Percentiles rank a stretch among this genome's conserved stretches.
Conservation (phyloP, 35 echinoderm and acorn worm genomes). For the Apostichopus japonicus region DNA sequence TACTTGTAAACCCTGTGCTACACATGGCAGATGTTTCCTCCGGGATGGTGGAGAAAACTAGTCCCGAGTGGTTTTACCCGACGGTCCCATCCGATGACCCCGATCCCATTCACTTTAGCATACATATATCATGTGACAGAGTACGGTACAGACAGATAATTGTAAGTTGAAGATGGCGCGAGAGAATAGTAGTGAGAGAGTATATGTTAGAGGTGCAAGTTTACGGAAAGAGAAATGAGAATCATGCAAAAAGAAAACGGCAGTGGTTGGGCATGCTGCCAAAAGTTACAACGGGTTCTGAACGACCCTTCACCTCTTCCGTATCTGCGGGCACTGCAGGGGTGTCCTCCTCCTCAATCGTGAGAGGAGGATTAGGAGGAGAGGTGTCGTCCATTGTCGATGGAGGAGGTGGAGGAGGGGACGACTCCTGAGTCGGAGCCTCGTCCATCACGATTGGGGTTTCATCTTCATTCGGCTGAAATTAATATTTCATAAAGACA, state of each 20-base stretch:
- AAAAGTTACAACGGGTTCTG: conserved; percentile 9
- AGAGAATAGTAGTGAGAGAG: background rate
- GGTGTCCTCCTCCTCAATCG: background rate
- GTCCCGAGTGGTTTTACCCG: too few species aligned
- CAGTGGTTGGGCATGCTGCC: background rate
- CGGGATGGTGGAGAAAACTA: too few species aligned
- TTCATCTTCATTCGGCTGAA: conserved; percentile 4
- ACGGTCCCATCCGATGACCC: too few species aligned
- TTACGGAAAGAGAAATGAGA: background rate
- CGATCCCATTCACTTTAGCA: too few species aligned
- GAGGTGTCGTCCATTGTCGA: background rate
- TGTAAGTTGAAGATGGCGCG: background rate
- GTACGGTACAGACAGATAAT: background rate
- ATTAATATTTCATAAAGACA: background rate
- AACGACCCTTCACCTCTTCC: conserved; percentile 34
- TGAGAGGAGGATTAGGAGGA: background rate
- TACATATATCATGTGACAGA: too few species aligned
- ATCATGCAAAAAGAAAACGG: background rate
- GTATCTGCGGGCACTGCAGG: background rate
- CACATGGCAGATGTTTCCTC: too few species aligned
- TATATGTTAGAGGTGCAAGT: background rate
- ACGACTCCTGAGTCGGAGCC: conserved; percentile 7
- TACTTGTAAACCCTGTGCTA: too few species aligned
- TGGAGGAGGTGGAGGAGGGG: conserved; percentile 16
- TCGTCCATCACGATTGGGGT: conserved; percentile 21